Evolutionary conservation across 92 coral and sea anemone species (phyloP).

Genomic region (Siderastrea radians): DNA sequence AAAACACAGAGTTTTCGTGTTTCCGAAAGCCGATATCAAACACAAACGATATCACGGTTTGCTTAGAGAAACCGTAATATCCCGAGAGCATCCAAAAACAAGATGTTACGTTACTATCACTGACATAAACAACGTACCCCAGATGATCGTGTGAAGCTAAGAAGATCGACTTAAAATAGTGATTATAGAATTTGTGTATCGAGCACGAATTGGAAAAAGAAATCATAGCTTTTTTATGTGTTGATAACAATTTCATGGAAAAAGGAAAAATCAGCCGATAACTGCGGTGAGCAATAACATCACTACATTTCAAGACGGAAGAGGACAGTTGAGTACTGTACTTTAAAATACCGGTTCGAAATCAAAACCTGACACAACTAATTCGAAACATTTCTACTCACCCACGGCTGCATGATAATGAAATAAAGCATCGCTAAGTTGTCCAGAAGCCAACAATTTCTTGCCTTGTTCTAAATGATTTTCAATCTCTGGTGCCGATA

Average conservation of each 20-base stretch:
- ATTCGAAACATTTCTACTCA: constrained; percentile 19
- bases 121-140: neutral
- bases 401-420: constrained; percentile 99
- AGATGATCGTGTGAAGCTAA: no score
- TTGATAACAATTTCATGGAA: neutral
- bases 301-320: neutral
- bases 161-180: neutral
- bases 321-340: neutral
- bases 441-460: constrained; percentile 90
- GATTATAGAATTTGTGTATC: neutral
- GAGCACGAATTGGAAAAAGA: neutral
- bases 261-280: neutral
- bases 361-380: neutral
- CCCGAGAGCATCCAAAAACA: neutral
- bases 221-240: neutral
- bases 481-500: constrained; percentile 84
- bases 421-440: constrained; percentile 88
- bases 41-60: neutral
- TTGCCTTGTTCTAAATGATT: constrained; percentile 94
- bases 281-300: no score
- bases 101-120: neutral
- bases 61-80: neutral
- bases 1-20: neutral
- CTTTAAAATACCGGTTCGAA: neutral
- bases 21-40: neutral